Percentiles rank a stretch among this genome's conserved stretches.
Conservation (phyloP, 1,140 invertebrate genomes). For the Rhizoglyphus robini region DNA sequence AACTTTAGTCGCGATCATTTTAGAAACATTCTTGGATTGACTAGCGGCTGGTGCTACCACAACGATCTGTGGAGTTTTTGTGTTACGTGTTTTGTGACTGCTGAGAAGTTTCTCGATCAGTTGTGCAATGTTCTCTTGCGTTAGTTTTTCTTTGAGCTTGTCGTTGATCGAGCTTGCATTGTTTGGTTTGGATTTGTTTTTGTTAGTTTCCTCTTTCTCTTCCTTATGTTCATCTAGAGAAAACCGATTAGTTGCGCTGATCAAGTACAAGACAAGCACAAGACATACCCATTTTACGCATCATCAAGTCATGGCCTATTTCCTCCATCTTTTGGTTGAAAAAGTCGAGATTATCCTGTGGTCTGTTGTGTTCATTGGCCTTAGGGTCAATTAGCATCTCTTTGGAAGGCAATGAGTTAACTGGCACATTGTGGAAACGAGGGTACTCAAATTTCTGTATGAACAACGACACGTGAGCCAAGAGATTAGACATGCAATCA, state of each 20-base stretch:
- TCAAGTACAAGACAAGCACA: too few relatives aligned
- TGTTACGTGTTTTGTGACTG: neutral
- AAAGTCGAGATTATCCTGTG: too few relatives aligned
- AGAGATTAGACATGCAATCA: neutral
- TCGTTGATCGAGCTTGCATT: neutral
- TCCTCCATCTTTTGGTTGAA: too few relatives aligned
- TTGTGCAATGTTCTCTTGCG: constrained; percentile 20
- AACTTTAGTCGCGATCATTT: neutral
- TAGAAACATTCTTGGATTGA: neutral
- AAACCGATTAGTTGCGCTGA: too few relatives aligned
- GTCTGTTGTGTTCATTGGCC: too few relatives aligned
- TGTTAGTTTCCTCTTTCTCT: too few relatives aligned
- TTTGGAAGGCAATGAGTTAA: neutral
- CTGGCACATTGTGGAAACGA: neutral
- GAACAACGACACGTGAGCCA: neutral
- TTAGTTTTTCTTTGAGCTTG: constrained; percentile 8
- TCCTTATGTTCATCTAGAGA: too few relatives aligned
- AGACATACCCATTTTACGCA: too few relatives aligned
- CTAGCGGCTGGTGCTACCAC: constrained; percentile 17
- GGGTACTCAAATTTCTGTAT: constrained; percentile 1
- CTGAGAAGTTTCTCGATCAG: constrained; percentile 21
- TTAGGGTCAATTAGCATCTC: constrained; percentile 2
- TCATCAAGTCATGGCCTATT: too few relatives aligned
- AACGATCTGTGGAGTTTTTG: constrained; percentile 13
- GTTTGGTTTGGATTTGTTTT: too few relatives aligned